A percentile compares a stretch with the other conserved stretches of the same genome.
These are phyloP conservation scores for Anguilla megastoma DNA, from an alignment of 2,797 vertebrate genomes.

Conservation along the genomic window DNA sequence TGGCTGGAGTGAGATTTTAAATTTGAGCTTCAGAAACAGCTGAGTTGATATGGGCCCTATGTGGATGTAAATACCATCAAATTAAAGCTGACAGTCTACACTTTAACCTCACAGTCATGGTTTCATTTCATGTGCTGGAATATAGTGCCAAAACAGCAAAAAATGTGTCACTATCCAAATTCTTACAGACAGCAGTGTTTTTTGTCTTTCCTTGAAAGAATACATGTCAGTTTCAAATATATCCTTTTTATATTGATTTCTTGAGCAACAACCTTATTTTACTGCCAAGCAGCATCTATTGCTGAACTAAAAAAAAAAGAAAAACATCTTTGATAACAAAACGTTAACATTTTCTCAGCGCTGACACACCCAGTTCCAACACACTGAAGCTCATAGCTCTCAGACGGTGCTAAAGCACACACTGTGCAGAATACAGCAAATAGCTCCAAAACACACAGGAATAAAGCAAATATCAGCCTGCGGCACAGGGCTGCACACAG, in stretches of 20 bases:
- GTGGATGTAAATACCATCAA: too few species aligned
- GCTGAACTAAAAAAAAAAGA: background rate
- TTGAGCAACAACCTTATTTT: background rate
- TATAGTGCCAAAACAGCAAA: too few species aligned
- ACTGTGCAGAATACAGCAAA: background rate
- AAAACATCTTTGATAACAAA: background rate
- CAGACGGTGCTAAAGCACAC: background rate
- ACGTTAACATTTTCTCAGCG: background rate
- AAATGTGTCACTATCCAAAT: too few species aligned
- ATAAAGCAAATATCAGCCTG: background rate
- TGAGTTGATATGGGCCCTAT: background rate
- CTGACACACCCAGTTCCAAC: background rate
- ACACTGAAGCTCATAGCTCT: background rate
- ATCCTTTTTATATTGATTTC: background rate
- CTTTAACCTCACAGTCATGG: too few species aligned
- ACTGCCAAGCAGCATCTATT: background rate
- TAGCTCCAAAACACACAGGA: background rate
- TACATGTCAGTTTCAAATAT: too few species aligned
- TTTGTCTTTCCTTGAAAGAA: too few species aligned
- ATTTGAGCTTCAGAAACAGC: background rate
- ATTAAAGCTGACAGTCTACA: too few species aligned
- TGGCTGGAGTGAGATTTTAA: too few species aligned
- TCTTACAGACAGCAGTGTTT: background rate
- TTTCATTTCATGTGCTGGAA: too few species aligned
- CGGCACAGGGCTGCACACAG: background rate